Evolutionary conservation across 2,797 vertebrate species (phyloP), one percentile per base, ranked within the genome.

Genomic region (Cynodonichthys magdalenae): DNA sequence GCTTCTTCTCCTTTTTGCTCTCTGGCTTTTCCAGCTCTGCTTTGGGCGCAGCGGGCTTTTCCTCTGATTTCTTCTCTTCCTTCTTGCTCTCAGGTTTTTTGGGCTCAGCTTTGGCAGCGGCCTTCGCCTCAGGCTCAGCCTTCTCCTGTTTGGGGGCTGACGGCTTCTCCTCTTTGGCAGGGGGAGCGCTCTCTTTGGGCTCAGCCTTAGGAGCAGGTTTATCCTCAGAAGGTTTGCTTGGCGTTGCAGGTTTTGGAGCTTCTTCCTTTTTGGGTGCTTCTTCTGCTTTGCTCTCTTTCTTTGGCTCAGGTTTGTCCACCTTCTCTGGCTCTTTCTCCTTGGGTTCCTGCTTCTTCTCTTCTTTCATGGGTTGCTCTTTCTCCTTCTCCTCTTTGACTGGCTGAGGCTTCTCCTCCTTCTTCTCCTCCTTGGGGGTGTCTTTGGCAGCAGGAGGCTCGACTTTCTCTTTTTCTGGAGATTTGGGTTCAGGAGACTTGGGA

Each of bases 241-340:
- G 76, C 62, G 74, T 56, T 15, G 66, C 71, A 20, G 88, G 82
- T 87, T 92, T 78, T 0, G 69, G 27, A 53, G 73, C 36, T 6
- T 80, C 92, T 2, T 79, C 86, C 6, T 83, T 79, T 1, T 80
- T 92, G 27, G 92, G 77, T 0, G 75, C 66, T 29, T 86, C 89
- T 6, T 87, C 79, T 31, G 73, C 76, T 57, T 92, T 75, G 60
- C 77, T 91, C n/a, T 90, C 89, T 67, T 91, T 87, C 83, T 79
- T 90, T 7, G 45, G 3, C 0, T 84, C 86, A 5, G 83, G 64
- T 53, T 87, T 72, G 29, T 73, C 88, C 18, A 3, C 66, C 71
- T 80, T 93, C 70, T 89, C 88, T 0, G 78, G 53, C 65, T 90
- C 88, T 51, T 90, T 86, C 63, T 90, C 83, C 47, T 89, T 89